phyloP scores from a whole-genome alignment of 1,140 invertebrate genomes.

The Brachionus plicatilis region DNA sequence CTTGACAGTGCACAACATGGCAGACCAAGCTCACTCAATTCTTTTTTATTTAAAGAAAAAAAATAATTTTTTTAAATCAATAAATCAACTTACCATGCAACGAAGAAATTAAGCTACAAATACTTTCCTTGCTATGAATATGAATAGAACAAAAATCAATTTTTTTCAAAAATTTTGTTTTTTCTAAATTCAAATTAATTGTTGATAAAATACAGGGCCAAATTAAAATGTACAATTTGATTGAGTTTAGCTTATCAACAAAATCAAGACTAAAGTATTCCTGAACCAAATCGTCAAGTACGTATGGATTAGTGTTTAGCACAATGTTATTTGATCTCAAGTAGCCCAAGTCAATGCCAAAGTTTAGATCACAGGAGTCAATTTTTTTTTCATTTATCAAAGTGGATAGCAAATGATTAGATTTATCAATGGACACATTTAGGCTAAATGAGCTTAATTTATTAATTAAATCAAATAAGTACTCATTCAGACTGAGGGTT shows the following conservation, averaged over 20 bases:
- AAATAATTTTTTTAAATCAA: background rate
- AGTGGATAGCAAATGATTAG: background rate
- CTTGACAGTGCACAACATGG: background rate
- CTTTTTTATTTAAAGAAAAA: background rate
- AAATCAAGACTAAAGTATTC: background rate
- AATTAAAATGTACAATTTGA: slow-evolving; percentile 28
- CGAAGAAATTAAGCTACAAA: background rate
- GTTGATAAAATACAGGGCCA: slow-evolving; percentile 1
- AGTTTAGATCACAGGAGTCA: background rate
- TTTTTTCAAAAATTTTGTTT: background rate
- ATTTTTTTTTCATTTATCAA: background rate
- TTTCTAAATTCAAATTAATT: background rate
- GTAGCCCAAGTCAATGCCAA: background rate
- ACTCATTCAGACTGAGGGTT: background rate
- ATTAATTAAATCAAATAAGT: background rate
- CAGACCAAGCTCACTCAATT: background rate
- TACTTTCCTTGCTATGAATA: background rate
- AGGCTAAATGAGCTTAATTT: background rate
- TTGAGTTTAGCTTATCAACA: background rate
- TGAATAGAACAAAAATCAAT: slow-evolving; percentile 3
- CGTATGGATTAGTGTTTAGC: slow-evolving; percentile 16
- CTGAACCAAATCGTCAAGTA: background rate
- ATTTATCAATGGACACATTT: background rate
- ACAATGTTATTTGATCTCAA: slow-evolving; percentile 7
- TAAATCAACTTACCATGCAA: background rate